Evolutionary conservation across 2,888 invertebrate species (phyloP), one percentile per base, ranked within the genome.

Genomic region (Hyles lineata): DNA sequence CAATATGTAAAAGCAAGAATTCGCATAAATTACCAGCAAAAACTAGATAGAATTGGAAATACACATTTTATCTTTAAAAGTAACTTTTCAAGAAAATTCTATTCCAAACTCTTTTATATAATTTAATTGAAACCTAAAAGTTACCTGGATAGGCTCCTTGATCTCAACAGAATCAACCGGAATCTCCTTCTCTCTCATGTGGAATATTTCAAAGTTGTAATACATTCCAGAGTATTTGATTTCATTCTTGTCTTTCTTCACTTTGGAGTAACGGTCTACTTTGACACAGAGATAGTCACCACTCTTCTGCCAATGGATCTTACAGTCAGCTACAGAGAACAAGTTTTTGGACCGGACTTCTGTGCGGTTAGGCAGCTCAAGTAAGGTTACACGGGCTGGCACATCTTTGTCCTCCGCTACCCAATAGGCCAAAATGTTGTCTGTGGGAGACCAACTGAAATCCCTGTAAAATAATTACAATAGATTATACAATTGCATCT

Each of bases 121-220:
- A 35, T 35, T 35, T 35, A 15, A 43, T 15, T 43, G 3, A 35
- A 35, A 35, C 35, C 35, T 9, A 17, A 50, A 32, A 6, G 7
- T 35, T 19, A 70, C 73, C 73, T 98, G 97, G 73, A 98, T 98
- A 0, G 97, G 96, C 85, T 98, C 98, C 89, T 99, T 99, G 76
- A 99, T 98, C 91, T 99, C 99, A 1, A 99, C 97, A 17, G 98
- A 98, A 89, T 99, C 99, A 0, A 99, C 99, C 0, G 99, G 99
- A 81, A 99, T 98, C 89, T 98, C 97, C 85, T 99, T 99, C 87
- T 99, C 99, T 72, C 98, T 96, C 97, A 99, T 98, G 87, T 99
- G 99, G 95, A 99, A 99, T 80, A 99, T 98, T 95, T 99, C 99
- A 92, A 99, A 99, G 90, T 99, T 99, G 92, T 98, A 99, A 83